Evolutionary conservation across 2,888 invertebrate species (phyloP).

Genomic region (Protonemura montana): DNA sequence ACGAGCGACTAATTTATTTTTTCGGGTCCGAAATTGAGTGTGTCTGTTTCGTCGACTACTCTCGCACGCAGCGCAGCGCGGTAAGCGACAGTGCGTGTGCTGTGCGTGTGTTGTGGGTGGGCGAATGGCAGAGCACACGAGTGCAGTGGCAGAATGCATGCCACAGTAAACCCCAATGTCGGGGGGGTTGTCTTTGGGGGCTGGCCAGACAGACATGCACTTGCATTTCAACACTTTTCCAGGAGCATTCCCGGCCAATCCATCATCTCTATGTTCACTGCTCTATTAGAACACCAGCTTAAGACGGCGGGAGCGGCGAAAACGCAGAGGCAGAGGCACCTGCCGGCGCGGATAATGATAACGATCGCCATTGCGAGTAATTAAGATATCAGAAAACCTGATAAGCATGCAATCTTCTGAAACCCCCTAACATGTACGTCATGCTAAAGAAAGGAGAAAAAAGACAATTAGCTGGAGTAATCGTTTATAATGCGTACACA

Average conservation of each 20-base stretch:
- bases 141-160: no score
- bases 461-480: not conserved
- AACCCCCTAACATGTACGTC: not conserved
- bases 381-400: not conserved
- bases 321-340: not conserved
- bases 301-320: not conserved
- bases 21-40: not conserved
- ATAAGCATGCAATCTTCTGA: constrained; percentile 1
- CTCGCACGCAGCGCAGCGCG: not conserved
- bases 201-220: not conserved
- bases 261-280: not conserved
- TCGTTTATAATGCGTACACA: not conserved
- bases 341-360: not conserved
- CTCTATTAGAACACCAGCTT: not conserved
- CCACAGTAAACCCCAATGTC: no score
- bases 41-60: no score
- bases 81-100: not conserved
- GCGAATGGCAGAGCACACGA: no score
- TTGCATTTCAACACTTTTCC: not conserved
- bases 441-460: not conserved
- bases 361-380: not conserved
- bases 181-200: no score
- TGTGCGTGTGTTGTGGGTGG: not conserved
- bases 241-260: not conserved
- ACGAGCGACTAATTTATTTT: not conserved